phyloP scores from a whole-genome alignment of 2,113 vertebrate genomes.

The Spilogale gracilis region DNA sequence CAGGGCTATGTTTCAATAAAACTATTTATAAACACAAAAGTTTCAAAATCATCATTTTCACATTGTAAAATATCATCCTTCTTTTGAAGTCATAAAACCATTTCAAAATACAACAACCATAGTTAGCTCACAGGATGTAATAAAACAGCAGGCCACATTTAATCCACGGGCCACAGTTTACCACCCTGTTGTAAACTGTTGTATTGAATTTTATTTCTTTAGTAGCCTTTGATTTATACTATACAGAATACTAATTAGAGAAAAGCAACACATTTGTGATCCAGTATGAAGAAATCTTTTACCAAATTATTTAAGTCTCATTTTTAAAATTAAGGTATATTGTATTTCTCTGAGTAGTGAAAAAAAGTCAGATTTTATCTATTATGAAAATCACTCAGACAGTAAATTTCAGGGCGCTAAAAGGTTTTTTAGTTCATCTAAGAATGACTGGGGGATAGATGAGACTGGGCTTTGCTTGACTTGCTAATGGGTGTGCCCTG shows the following conservation, averaged over 20 bases:
- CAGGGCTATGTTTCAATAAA: background rate
- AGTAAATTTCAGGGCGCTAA: slow-evolving; percentile 4
- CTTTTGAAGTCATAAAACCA: background rate
- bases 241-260: background rate
- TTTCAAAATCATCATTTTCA: background rate
- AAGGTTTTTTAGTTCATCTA: slow-evolving; percentile 26
- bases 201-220: slow-evolving; percentile 23
- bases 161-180: background rate
- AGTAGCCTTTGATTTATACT: background rate
- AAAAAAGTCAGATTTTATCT: background rate
- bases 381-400: background rate
- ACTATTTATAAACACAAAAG: background rate
- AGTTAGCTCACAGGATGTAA: background rate
- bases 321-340: background rate
- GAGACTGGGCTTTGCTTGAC: background rate
- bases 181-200: background rate
- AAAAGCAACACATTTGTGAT: background rate
- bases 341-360: background rate
- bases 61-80: background rate
- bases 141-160: background rate
- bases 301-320: background rate
- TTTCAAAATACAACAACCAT: background rate
- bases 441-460: background rate
- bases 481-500: background rate
- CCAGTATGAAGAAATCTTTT: background rate